A percentile compares a stretch with the other conserved stretches of the same genome.
These are phyloP conservation scores for Neotoxoptera formosana DNA, from an alignment of 1,140 invertebrate species.

Conservation along the genomic window DNA sequence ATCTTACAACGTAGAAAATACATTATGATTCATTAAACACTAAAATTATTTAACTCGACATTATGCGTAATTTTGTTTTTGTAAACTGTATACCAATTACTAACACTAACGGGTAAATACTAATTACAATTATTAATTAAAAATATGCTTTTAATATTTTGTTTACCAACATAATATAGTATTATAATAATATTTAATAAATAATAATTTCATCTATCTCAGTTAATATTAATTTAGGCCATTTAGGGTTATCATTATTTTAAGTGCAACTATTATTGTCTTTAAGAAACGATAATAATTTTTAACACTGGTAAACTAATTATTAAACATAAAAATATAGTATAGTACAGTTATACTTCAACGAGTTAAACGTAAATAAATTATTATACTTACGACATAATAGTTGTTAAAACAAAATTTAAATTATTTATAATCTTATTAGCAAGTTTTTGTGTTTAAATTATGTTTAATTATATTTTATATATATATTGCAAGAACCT, in stretches of 20 bases:
- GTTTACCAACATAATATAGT: not conserved
- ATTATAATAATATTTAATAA: not conserved
- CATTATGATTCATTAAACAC: no score
- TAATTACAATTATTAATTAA: no score
- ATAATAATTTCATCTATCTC: not conserved
- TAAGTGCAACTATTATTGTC: not conserved
- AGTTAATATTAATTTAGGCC: not conserved
- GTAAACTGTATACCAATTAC: no score
- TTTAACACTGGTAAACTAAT: not conserved
- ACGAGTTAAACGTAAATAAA: not conserved
- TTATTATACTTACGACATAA: not conserved
- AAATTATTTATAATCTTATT: not conserved
- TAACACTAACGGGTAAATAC: no score
- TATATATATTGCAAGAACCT: not conserved
- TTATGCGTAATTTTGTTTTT: no score
- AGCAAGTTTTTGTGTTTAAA: not conserved
- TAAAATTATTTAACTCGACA: no score
- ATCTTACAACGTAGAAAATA: no score
- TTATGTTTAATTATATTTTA: not conserved
- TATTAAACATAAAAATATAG: not conserved
- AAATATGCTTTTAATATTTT: no score
- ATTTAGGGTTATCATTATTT: not conserved
- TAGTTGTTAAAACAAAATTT: no score
- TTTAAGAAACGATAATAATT: not conserved
- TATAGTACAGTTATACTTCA: not conserved